phyloP scores from a whole-genome alignment of 2,888 invertebrate genomes.

The Rugalucina vietnamica region DNA sequence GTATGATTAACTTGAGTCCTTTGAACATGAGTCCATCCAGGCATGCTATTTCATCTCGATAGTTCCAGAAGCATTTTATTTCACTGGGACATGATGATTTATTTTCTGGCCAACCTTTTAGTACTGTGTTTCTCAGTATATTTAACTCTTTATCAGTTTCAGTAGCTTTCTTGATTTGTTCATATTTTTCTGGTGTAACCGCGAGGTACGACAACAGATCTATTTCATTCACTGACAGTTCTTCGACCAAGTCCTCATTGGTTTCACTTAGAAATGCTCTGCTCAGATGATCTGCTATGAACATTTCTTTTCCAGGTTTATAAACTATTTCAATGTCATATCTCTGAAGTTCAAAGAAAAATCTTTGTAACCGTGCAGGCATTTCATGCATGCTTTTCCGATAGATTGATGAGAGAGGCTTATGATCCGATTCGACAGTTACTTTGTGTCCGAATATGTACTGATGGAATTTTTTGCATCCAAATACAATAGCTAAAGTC shows the following conservation, averaged over 20 bases:
- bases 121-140: slow-evolving; percentile 1
- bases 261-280: slow-evolving; percentile 24
- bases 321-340: slow-evolving; percentile 35
- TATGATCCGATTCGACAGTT: slow-evolving; percentile 40
- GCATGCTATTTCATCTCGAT: slow-evolving; percentile 42
- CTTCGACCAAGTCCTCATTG: not conserved
- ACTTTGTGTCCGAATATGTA: slow-evolving; percentile 31
- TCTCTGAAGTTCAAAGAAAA: slow-evolving; percentile 26
- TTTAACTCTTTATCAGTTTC: not conserved
- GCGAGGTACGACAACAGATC: slow-evolving; percentile 13
- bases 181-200: slow-evolving; percentile 13
- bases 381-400: slow-evolving; percentile 31
- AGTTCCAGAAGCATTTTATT: slow-evolving; percentile 42
- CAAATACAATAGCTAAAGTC: slow-evolving; percentile 28
- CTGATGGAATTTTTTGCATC: slow-evolving; percentile 37
- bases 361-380: slow-evolving; percentile 30
- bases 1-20: slow-evolving; percentile 35
- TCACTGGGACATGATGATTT: not conserved
- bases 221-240: slow-evolving; percentile 22
- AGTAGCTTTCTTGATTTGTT: slow-evolving; percentile 11
- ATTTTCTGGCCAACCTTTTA: slow-evolving; percentile 21
- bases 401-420: slow-evolving; percentile 25
- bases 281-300: slow-evolving; percentile 29
- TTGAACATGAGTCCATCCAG: slow-evolving; percentile 39
- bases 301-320: slow-evolving; percentile 28